phyloP scores from a whole-genome alignment of 2,888 invertebrate species.

The Anarsia innoxiella region DNA sequence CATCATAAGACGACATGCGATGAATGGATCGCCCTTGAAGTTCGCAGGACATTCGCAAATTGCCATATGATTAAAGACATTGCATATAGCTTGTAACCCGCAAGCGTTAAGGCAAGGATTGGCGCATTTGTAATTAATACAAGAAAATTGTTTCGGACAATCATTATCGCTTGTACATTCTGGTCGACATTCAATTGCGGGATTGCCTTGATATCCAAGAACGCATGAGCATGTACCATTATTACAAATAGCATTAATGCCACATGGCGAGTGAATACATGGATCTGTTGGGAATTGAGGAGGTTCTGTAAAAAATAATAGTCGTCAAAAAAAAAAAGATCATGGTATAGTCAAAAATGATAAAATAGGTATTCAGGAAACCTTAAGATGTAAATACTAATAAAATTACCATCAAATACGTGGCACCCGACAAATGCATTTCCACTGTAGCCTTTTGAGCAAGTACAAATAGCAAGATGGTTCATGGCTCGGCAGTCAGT shows the following conservation, averaged over 20 bases:
- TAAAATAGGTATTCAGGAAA: background rate
- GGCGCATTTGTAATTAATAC: slow-evolving; percentile 82
- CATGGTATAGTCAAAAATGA: slow-evolving; percentile 1
- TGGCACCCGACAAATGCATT: slow-evolving; percentile 80
- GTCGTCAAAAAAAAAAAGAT: slow-evolving; percentile 9
- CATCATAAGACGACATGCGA: slow-evolving; percentile 76
- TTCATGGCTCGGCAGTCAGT: slow-evolving; percentile 82
- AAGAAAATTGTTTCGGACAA: slow-evolving; percentile 81
- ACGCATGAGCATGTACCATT: slow-evolving; percentile 78
- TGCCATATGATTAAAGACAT: slow-evolving; percentile 85
- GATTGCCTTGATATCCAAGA: slow-evolving; percentile 79
- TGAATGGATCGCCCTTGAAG: slow-evolving; percentile 86
- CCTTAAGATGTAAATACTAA: too few species aligned
- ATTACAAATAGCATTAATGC: slow-evolving; percentile 76
- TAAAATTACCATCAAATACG: slow-evolving; percentile 42
- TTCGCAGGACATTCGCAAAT: slow-evolving; percentile 84
- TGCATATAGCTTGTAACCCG: slow-evolving; percentile 81
- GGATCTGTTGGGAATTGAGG: slow-evolving; percentile 60
- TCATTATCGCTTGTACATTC: slow-evolving; percentile 86
- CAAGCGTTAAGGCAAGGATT: slow-evolving; percentile 85
- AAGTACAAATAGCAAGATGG: slow-evolving; percentile 86
- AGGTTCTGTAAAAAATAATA: slow-evolving; percentile 45
- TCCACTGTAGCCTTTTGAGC: slow-evolving; percentile 79
- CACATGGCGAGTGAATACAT: slow-evolving; percentile 79
- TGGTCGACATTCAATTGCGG: slow-evolving; percentile 81